Conservation (phyloP, 1,140 invertebrate genomes). For the Eriosoma lanigerum region DNA sequence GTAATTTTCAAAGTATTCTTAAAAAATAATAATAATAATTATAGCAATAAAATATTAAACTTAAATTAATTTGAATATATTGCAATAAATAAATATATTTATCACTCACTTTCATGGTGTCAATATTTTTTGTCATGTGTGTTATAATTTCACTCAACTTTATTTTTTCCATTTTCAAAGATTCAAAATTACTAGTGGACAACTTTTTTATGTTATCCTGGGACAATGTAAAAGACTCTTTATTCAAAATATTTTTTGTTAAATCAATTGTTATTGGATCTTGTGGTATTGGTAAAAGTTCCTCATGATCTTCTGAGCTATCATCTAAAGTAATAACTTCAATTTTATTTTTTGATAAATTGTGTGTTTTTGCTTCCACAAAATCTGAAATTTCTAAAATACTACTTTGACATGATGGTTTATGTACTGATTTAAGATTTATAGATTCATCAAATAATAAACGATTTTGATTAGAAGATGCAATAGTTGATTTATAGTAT, state of each 20-base stretch:
- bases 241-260: neutral
- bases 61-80: neutral
- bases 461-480: slow-evolving; percentile 20
- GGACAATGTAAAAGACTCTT: neutral
- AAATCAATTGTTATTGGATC: slow-evolving; percentile 1
- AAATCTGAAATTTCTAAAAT: slow-evolving; percentile 6
- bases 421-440: neutral
- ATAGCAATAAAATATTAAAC: neutral
- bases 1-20: slow-evolving; percentile 30
- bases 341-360: slow-evolving; percentile 11
- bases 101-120: slow-evolving; percentile 21
- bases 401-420: slow-evolving; percentile 38
- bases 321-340: slow-evolving; percentile 6
- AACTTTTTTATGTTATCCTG: neutral
- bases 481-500: slow-evolving; percentile 32
- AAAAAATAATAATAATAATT: no score
- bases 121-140: slow-evolving; percentile 3
- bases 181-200: neutral
- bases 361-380: neutral
- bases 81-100: no score
- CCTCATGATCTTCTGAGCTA: no score
- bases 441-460: slow-evolving; percentile 11
- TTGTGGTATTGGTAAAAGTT: no score
- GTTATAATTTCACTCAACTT: slow-evolving; percentile 17
- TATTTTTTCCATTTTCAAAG: slow-evolving; percentile 36